Evolutionary conservation across 2,888 invertebrate species (phyloP), one percentile per base, ranked within the genome.

Genomic region (Eristalis tenax): DNA sequence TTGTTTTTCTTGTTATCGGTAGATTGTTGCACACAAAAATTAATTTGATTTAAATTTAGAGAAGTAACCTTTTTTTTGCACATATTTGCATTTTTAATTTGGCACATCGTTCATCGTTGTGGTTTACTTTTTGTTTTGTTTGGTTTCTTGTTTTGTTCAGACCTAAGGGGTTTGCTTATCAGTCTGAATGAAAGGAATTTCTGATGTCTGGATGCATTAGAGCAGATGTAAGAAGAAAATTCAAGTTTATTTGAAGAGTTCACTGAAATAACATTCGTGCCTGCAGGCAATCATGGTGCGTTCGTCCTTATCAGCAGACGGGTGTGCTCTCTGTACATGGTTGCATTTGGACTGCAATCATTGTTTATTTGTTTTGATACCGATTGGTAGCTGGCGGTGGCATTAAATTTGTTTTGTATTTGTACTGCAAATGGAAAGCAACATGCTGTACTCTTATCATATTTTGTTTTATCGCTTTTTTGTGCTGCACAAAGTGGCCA

Each of bases 81-180:
- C 74, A 74, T 38, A 79, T 86, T 86, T 83, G 82, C 78, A 83
- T 79, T 82, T 50, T 77, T 43, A 11, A 35, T 63, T 68, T 68
- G 70, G 81, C 76, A 73, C 66, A 73, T 56, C 32, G 23, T 65
- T 81, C 28, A 35, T 64, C 28, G 68, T 40, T 81, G 68, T 74
- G 84, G 76, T 81, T 81, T 85, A 71, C 50, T 23, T 73, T 81
- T 65, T 71, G 4, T 59, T 64, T 79, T 22, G 43, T n/a, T 56
- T 66, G 78, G 40, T 59, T 40, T 59, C 15, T 50, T 13, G 43
- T 66, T 76, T 66, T 18, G 43, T 5, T 50, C 50, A 18, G 50
- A 18, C 50, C 13, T 1, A 13, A 6, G 50, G 8, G 18, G 6
- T 50, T 50, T 18, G 50, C 50, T 50, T 50, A 50, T 50, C 50